Percentiles rank a stretch among this genome's conserved stretches.
phyloP scores from a whole-genome alignment of 1,140 invertebrate species.

The Nomia melanderi region DNA sequence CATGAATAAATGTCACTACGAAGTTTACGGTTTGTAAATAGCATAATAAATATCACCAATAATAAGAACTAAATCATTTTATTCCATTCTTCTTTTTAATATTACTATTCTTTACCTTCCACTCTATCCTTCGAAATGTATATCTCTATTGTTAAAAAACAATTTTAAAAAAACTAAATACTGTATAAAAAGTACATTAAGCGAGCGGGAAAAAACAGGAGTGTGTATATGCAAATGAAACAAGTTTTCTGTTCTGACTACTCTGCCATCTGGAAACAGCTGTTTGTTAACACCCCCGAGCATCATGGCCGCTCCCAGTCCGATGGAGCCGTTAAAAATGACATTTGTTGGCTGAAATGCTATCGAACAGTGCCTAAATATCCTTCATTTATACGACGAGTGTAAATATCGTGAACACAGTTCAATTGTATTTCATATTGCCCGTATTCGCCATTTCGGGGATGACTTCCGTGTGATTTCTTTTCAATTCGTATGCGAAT shows the following conservation, averaged over 20 bases:
- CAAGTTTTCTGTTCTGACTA: slow-evolving; percentile 14
- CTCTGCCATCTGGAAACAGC: slow-evolving; percentile 67
- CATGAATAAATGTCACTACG: not conserved
- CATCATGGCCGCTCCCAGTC: slow-evolving; percentile 71
- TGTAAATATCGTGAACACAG: slow-evolving; percentile 15
- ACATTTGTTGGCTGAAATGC: slow-evolving; percentile 64
- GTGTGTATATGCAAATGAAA: not conserved
- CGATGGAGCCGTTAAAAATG: slow-evolving; percentile 58
- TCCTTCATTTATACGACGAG: slow-evolving; percentile 12
- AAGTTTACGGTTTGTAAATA: not conserved
- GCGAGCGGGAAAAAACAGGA: slow-evolving; percentile 8
- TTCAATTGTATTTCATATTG: slow-evolving; percentile 12
- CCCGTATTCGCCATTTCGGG: slow-evolving; percentile 35
- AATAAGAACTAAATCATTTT: not conserved
- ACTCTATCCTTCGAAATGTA: not conserved
- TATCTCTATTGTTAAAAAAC: not conserved
- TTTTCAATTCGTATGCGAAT: slow-evolving; percentile 49
- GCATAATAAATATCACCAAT: not conserved
- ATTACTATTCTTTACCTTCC: not conserved
- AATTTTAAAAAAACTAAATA: not conserved
- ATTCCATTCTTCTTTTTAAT: not conserved
- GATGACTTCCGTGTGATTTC: slow-evolving; percentile 47
- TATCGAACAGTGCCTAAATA: slow-evolving; percentile 47
- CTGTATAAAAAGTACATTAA: not conserved
- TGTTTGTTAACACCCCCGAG: slow-evolving; percentile 67